Evolutionary conservation across 2,797 vertebrate genomes (phyloP).

Genomic region (Siniperca scherzeri): DNA sequence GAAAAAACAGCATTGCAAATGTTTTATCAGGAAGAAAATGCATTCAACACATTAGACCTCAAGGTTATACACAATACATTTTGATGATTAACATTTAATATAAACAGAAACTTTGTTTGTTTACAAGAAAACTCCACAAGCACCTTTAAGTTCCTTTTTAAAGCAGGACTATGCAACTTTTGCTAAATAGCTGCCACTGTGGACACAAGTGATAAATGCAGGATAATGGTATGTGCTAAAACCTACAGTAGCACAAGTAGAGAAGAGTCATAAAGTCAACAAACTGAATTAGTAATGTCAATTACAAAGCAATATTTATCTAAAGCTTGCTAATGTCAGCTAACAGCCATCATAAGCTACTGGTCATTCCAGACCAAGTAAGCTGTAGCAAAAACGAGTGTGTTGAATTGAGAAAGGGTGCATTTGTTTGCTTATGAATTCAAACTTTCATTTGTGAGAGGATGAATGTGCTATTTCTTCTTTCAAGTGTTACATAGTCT

Average conservation of each 20-base stretch:
- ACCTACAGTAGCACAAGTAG: neutral
- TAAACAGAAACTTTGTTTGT: neutral
- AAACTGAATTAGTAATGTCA: too few species aligned
- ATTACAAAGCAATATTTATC: too few species aligned
- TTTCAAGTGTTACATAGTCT: neutral
- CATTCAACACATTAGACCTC: neutral
- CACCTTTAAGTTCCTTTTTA: too few species aligned
- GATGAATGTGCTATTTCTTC: neutral
- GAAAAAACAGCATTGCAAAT: too few species aligned
- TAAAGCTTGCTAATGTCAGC: too few species aligned
- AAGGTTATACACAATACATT: neutral
- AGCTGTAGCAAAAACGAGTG: neutral
- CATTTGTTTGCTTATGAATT: neutral
- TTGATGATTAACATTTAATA: neutral
- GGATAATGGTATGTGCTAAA: neutral
- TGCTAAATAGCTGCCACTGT: neutral
- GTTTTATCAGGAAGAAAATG: too few species aligned
- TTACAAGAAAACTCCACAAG: neutral
- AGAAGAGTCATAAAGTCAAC: neutral
- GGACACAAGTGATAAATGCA: neutral
- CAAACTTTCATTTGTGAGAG: neutral
- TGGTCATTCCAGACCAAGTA: too few species aligned
- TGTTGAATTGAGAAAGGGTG: neutral
- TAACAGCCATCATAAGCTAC: neutral
- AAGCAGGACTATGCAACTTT: neutral